Percentiles rank a stretch among this genome's conserved stretches.
Evolutionary conservation across 2,797 vertebrate genomes (phyloP).

Genomic region (Hirundo rustica): DNA sequence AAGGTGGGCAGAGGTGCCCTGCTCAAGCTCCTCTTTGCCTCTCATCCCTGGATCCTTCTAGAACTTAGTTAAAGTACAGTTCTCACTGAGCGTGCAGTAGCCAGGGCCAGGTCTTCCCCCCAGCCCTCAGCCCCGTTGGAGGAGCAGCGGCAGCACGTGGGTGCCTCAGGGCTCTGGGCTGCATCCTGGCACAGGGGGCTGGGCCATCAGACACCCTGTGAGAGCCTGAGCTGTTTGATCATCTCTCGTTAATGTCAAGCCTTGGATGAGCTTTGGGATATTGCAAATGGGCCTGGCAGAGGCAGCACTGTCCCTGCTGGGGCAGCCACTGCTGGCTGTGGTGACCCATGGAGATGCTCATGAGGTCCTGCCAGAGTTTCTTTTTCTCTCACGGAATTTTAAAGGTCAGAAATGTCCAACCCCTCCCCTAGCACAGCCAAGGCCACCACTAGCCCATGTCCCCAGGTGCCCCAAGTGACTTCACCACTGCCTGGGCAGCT

Average conservation of each 20-base stretch:
- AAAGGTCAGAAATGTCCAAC: neutral
- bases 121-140: fast-evolving
- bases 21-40: neutral
- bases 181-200: neutral
- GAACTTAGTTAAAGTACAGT: neutral
- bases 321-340: neutral
- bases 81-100: neutral
- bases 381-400: neutral
- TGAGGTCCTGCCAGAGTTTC: neutral
- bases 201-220: neutral
- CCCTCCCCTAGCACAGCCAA: neutral
- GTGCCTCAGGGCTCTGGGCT: neutral
- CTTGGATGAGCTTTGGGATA: neutral
- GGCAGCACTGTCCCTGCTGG: neutral
- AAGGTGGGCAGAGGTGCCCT: neutral
- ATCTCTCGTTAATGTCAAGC: neutral
- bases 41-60: neutral
- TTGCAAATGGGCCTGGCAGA: fast-evolving
- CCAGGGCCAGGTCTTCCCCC: neutral
- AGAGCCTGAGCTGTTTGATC: neutral
- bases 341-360: neutral
- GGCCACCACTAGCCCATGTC: neutral
- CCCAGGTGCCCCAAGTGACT: neutral
- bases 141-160: fast-evolving
- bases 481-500: neutral